Conservation (phyloP, 1,140 invertebrate genomes). For the Trachymyrmex cornetzi region DNA sequence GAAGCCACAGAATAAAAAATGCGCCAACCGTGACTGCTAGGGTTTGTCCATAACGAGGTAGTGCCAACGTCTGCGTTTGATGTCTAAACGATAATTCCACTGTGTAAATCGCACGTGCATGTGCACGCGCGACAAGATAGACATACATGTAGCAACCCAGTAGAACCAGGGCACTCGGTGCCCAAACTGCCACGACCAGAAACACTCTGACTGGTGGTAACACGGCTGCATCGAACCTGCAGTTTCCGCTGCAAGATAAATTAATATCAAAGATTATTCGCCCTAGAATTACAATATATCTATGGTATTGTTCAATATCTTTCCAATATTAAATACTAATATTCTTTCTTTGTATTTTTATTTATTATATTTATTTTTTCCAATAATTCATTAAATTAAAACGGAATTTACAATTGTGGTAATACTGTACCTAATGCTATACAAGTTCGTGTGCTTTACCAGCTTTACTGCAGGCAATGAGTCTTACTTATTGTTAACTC, state of each 20-base stretch:
- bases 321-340: not conserved
- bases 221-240: slow-evolving; percentile 86
- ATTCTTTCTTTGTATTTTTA: not conserved
- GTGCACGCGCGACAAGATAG: slow-evolving; percentile 89
- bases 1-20: slow-evolving; percentile 89
- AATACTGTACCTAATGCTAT: no score
- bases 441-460: no score
- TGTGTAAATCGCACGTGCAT: slow-evolving; percentile 90
- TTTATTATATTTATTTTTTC: not conserved
- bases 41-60: slow-evolving; percentile 89
- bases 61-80: slow-evolving; percentile 84
- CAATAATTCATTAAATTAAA: no score
- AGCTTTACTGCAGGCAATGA: no score
- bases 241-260: slow-evolving; percentile 83
- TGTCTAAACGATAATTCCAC: slow-evolving; percentile 89
- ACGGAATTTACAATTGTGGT: no score
- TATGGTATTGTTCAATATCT: not conserved
- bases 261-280: slow-evolving; percentile 16
- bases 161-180: slow-evolving; percentile 87
- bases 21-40: slow-evolving; percentile 89
- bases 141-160: slow-evolving; percentile 90
- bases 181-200: slow-evolving; percentile 88
- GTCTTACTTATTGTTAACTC: no score
- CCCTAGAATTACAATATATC: not conserved
- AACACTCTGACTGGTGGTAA: slow-evolving; percentile 86